Evolutionary conservation across 2,888 invertebrate genomes (phyloP).

Genomic region (Orchesellides sinensis): DNA sequence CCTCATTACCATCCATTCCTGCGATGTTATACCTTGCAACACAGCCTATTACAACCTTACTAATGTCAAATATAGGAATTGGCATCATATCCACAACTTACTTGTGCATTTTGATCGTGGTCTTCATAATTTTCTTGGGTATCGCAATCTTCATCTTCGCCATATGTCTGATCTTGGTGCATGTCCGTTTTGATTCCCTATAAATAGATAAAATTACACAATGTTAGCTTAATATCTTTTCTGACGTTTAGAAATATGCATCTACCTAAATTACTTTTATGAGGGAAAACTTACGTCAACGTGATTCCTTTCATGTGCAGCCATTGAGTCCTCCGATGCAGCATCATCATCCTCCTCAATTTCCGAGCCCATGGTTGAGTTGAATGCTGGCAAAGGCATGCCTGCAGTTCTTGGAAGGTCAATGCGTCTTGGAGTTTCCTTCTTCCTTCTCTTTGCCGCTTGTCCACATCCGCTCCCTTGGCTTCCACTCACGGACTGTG

Average conservation of each 20-base stretch:
- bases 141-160: constrained; percentile 72
- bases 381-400: constrained; percentile 66
- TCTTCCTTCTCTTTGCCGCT: constrained; percentile 73
- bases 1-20: no score
- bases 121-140: constrained; percentile 72
- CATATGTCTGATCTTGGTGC: constrained; percentile 63
- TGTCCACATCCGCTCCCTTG: constrained; percentile 62
- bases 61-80: neutral
- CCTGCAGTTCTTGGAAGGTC: constrained; percentile 69
- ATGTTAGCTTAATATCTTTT: neutral
- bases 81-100: constrained; percentile 30
- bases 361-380: constrained; percentile 67
- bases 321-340: constrained; percentile 72
- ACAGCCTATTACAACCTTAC: no score
- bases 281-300: constrained; percentile 68
- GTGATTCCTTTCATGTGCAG: constrained; percentile 73
- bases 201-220: neutral
- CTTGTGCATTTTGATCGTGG: constrained; percentile 68
- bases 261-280: neutral
- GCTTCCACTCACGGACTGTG: constrained; percentile 58
- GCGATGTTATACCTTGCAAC: no score
- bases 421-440: constrained; percentile 74
- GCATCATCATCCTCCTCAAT: constrained; percentile 71
- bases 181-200: constrained; percentile 60
- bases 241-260: no score